Evolutionary conservation across 2,113 vertebrate genomes (phyloP), one percentile per base, ranked within the genome.

Genomic region (Herpailurus yagouaroundi): DNA sequence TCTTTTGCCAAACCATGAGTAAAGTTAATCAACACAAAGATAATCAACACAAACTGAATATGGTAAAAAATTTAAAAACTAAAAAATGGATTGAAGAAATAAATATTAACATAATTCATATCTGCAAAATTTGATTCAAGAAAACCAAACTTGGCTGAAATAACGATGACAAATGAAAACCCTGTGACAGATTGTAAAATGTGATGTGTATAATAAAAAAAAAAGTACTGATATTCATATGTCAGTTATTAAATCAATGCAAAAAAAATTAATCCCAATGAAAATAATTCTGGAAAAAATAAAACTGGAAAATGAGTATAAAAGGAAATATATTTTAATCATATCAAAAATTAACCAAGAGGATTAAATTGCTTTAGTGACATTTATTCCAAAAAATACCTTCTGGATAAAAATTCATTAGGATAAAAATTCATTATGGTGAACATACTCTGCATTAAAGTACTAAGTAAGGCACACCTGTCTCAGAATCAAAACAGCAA

Each of bases 321-420:
- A 57, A 94, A 63, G 15, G 38, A 96, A 95, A 45, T 81, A 77
- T 57, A 89, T 89, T 92, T 94, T 91, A 92, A 92, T 95, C 84
- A 64, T 71, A 57, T 41, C 86, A 11, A 91, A 97, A 86, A 92
- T 73, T 69, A 25, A 66, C 86, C 27, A 95, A 85, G 60, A 89
- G 52, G 80, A 90, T 86, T 36, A 87, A 55, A 95, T 81, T 89
- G 29, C 36, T 25, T 71, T 89, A 82, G 3, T 95, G 88, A 86
- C 13, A 74, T 89, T 96, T 69, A 89, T 25, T 89, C 29, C 63
- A 91, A 36, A 80, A 84, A 91, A 48, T 84, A 64, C 48, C 80
- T 96, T 50, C 48, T 68, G 64, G 29, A 48, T 94, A 33, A 88
- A 77, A 91, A 68, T 89, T 41, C 4, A 60, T 79, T 36, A 63